Conservation (phyloP, 2,888 invertebrate genomes). For the Congeria kusceri region DNA sequence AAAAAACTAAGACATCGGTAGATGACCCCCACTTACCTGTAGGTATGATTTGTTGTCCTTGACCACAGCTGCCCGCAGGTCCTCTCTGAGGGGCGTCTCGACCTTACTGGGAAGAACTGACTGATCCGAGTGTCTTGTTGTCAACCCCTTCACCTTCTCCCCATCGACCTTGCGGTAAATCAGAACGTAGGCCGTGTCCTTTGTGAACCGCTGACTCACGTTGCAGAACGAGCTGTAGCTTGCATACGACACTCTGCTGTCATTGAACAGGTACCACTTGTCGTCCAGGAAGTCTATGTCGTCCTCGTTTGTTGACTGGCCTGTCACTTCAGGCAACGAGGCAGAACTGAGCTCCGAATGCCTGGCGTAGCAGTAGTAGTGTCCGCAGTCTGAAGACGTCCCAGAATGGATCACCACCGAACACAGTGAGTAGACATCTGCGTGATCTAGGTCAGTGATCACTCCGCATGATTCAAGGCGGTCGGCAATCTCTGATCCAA, state of each 20-base stretch:
- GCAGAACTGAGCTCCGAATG: constrained; percentile 72
- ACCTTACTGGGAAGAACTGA: constrained; percentile 43
- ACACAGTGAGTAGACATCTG: constrained; percentile 90
- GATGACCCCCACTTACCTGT: constrained; percentile 67
- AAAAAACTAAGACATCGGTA: too few relatives aligned
- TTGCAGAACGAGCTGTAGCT: constrained; percentile 78
- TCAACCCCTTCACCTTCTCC: constrained; percentile 36
- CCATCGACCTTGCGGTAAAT: constrained; percentile 88
- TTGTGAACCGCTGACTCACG: constrained; percentile 86
- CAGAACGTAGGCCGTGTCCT: constrained; percentile 93
- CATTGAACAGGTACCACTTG: constrained; percentile 93
- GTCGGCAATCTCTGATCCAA: constrained; percentile 55
- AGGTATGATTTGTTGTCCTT: constrained; percentile 76
- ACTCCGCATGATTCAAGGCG: constrained; percentile 64
- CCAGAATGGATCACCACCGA: constrained; percentile 95
- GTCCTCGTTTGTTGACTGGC: constrained; percentile 70
- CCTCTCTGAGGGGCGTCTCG: constrained; percentile 70
- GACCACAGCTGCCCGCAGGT: constrained; percentile 70
- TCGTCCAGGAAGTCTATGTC: constrained; percentile 85
- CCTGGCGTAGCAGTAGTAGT: constrained; percentile 93
- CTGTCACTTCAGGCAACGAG: constrained; percentile 38
- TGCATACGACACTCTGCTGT: constrained; percentile 88
- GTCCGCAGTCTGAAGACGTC: constrained; percentile 93
- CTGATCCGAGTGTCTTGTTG: constrained; percentile 20
- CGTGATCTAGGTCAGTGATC: constrained; percentile 52